A percentile compares a stretch with the other conserved stretches of the same genome.
Evolutionary conservation across 2,797 vertebrate genomes (phyloP).

Genomic region (Peromyscus melanophrys): DNA sequence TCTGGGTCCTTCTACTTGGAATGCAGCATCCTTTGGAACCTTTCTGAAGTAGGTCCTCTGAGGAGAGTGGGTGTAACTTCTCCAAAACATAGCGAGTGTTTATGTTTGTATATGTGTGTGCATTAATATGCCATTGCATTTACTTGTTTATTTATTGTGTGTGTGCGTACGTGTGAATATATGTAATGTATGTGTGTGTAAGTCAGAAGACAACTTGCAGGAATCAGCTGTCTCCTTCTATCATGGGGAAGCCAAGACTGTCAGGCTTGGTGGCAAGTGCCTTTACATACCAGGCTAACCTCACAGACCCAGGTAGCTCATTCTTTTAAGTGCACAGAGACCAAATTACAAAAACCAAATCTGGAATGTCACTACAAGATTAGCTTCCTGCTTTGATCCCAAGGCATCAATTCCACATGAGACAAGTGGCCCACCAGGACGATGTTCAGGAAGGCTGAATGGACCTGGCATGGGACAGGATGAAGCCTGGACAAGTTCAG

Average conservation of each 20-base stretch:
- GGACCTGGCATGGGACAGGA: neutral
- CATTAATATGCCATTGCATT: neutral
- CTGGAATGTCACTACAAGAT: conserved; percentile 15
- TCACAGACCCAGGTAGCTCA: neutral
- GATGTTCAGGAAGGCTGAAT: neutral
- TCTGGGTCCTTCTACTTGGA: neutral
- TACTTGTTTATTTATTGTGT: neutral
- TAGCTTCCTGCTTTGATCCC: conserved; percentile 1
- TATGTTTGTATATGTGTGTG: neutral
- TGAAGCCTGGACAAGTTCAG: neutral
- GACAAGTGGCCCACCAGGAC: neutral
- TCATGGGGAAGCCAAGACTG: neutral
- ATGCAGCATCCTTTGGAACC: neutral
- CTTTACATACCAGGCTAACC: neutral
- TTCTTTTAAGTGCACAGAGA: neutral
- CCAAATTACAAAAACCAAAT: conserved; percentile 59
- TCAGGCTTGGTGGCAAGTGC: neutral
- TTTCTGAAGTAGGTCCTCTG: conserved; percentile 17
- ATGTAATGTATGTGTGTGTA: neutral
- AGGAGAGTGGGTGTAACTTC: neutral
- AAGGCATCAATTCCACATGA: conserved; percentile 22
- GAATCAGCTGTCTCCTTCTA: neutral
- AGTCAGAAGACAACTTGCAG: neutral
- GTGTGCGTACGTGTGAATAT: neutral
- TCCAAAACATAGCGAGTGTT: neutral